These are phyloP conservation scores for Drosophila ironensis DNA, from an alignment of 1,140 invertebrate species.

Conservation along the genomic window DNA sequence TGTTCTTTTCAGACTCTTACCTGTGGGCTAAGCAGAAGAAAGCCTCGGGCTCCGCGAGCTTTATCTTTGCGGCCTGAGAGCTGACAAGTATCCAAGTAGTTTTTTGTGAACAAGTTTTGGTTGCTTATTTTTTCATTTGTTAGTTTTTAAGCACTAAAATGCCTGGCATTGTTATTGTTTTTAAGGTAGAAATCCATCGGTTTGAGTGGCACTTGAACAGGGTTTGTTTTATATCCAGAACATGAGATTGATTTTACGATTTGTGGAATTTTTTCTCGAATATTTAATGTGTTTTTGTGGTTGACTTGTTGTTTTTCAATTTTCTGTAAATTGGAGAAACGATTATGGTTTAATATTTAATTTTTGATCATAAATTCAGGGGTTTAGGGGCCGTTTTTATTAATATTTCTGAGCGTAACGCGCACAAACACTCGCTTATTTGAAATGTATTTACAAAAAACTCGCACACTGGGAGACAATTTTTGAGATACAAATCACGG, in stretches of 20 bases:
- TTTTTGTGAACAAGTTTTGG: slow-evolving; percentile 54
- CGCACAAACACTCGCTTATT: neutral
- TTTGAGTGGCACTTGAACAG: slow-evolving; percentile 23
- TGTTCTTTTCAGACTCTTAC: slow-evolving; percentile 51
- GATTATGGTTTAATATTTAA: neutral
- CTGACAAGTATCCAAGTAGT: slow-evolving; percentile 60
- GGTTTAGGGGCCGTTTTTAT: too few species aligned
- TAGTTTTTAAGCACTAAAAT: slow-evolving; percentile 17
- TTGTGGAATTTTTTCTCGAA: neutral
- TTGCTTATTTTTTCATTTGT: slow-evolving; percentile 29
- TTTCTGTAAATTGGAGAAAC: slow-evolving; percentile 5
- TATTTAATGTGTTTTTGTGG: neutral
- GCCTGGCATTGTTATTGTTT: slow-evolving; percentile 17
- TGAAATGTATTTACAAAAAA: slow-evolving; percentile 12
- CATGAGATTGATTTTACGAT: neutral
- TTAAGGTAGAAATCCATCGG: slow-evolving; percentile 1
- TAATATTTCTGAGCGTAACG: neutral
- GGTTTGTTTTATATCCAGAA: slow-evolving; percentile 7
- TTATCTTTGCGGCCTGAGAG: slow-evolving; percentile 26
- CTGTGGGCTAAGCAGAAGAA: slow-evolving; percentile 56
- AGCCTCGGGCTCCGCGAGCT: slow-evolving; percentile 38
- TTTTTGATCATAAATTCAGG: neutral
- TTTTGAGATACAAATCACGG: slow-evolving; percentile 39
- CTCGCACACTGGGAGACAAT: slow-evolving; percentile 28
- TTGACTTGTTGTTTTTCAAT: too few species aligned